These are phyloP conservation scores for Caenorhabditis zanzibari DNA, from an alignment of 2,888 invertebrate genomes.

Conservation along the genomic window DNA sequence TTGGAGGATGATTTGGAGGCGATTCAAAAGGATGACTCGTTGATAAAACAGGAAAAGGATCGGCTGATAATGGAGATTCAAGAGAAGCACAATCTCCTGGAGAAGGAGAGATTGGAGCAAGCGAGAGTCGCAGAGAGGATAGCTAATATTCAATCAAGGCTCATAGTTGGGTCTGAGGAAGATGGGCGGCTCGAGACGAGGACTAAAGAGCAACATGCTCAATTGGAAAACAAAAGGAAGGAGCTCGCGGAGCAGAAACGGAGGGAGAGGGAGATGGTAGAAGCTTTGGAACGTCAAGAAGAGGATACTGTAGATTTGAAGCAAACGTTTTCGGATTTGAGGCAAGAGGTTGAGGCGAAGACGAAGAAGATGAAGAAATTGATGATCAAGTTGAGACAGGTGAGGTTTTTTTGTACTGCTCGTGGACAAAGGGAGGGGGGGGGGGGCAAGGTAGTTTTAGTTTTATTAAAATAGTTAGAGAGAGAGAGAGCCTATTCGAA, in stretches of 20 bases:
- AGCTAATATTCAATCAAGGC: slow-evolving; percentile 92
- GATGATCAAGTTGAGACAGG: slow-evolving; percentile 88
- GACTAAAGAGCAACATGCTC: slow-evolving; percentile 94
- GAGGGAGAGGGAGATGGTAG: slow-evolving; percentile 92
- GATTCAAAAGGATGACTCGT: slow-evolving; percentile 83
- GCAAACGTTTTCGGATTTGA: slow-evolving; percentile 93
- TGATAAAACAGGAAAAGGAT: slow-evolving; percentile 74
- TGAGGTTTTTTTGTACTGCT: neutral
- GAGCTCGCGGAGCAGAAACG: slow-evolving; percentile 93
- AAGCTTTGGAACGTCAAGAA: slow-evolving; percentile 94
- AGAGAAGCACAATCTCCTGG: slow-evolving; percentile 46
- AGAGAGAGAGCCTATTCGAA: too few relatives aligned
- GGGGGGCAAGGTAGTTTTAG: too few relatives aligned
- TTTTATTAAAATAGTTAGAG: too few relatives aligned
- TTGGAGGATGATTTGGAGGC: slow-evolving; percentile 85
- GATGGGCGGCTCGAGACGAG: slow-evolving; percentile 94
- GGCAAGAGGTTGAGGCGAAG: slow-evolving; percentile 97
- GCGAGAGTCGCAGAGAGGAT: slow-evolving; percentile 77
- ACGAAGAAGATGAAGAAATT: slow-evolving; percentile 94
- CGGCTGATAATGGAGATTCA: slow-evolving; percentile 61
- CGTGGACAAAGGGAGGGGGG: too few relatives aligned
- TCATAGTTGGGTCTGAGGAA: slow-evolving; percentile 89
- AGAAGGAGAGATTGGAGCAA: slow-evolving; percentile 82
- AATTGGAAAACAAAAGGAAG: slow-evolving; percentile 90
- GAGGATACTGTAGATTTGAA: slow-evolving; percentile 93